Conservation (phyloP, 2,888 invertebrate species). For the Melanophora roralis region DNA sequence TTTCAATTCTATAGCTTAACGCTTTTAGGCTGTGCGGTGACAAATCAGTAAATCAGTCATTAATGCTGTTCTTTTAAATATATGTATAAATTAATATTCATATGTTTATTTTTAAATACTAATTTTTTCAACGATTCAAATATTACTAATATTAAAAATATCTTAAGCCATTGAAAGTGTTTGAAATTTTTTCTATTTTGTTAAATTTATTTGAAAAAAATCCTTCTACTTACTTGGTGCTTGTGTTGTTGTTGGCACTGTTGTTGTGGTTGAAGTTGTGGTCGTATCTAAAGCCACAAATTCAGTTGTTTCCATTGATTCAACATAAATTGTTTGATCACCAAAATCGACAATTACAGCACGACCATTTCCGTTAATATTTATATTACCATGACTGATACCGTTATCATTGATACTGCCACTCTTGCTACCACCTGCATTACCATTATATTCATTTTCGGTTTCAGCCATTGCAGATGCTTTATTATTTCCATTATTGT, state of each 20-base stretch:
- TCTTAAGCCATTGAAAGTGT: too few relatives aligned
- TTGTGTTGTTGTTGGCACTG: slow-evolving; percentile 80
- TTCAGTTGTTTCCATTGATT: slow-evolving; percentile 78
- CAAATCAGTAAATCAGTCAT: too few relatives aligned
- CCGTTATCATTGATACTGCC: slow-evolving; percentile 69
- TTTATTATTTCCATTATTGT: slow-evolving; percentile 52
- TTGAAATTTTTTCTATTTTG: too few relatives aligned
- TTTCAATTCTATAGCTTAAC: too few relatives aligned
- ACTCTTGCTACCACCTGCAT: slow-evolving; percentile 56
- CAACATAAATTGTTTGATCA: slow-evolving; percentile 75
- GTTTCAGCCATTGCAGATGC: slow-evolving; percentile 36
- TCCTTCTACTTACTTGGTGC: slow-evolving; percentile 78
- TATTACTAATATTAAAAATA: too few relatives aligned
- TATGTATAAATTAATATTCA: too few relatives aligned
- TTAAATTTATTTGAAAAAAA: not conserved
- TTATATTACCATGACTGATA: slow-evolving; percentile 64
- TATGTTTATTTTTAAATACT: too few relatives aligned
- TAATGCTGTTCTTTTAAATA: too few relatives aligned
- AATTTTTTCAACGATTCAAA: too few relatives aligned
- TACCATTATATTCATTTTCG: slow-evolving; percentile 35
- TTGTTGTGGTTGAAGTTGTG: slow-evolving; percentile 75
- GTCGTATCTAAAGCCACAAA: slow-evolving; percentile 76
- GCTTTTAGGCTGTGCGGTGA: too few relatives aligned
- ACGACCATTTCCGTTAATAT: slow-evolving; percentile 64
- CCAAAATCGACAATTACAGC: slow-evolving; percentile 73